phyloP scores from a whole-genome alignment of 2,888 invertebrate species.

The Tyria jacobaeae region DNA sequence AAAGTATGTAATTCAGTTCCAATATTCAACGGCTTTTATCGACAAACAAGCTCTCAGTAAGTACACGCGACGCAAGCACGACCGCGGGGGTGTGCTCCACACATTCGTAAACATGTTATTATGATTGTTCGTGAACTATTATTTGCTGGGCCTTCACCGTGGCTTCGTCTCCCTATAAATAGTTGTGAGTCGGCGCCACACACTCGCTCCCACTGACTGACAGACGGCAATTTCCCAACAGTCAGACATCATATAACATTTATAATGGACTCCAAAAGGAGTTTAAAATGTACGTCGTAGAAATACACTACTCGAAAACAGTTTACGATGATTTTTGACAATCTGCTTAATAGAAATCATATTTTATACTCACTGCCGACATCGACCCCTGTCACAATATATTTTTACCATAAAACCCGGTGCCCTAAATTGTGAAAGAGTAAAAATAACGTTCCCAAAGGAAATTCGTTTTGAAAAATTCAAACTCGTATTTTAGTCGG shows the following conservation, averaged over 20 bases:
- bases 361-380: neutral
- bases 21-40: slow-evolving; percentile 19
- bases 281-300: slow-evolving; percentile 57
- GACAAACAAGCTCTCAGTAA: slow-evolving; percentile 20
- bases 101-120: slow-evolving; percentile 44
- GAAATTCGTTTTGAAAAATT: slow-evolving; percentile 15
- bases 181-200: slow-evolving; percentile 30
- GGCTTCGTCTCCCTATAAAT: slow-evolving; percentile 36
- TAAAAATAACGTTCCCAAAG: slow-evolving; percentile 7
- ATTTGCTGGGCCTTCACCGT: slow-evolving; percentile 34
- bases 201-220: slow-evolving; percentile 41
- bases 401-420: slow-evolving; percentile 11
- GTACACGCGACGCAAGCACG: neutral
- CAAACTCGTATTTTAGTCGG: slow-evolving; percentile 5
- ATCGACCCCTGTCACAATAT: neutral
- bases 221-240: slow-evolving; percentile 51
- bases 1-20: slow-evolving; percentile 16
- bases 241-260: slow-evolving; percentile 60
- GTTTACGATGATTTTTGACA: slow-evolving; percentile 37
- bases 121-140: slow-evolving; percentile 30
- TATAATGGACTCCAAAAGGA: slow-evolving; percentile 63
- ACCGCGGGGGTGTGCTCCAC: slow-evolving; percentile 27
- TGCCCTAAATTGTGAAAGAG: slow-evolving; percentile 11
- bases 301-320: slow-evolving; percentile 52
- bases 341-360: slow-evolving; percentile 9